These are phyloP conservation scores for Halichoerus grypus DNA, from an alignment of 2,113 vertebrate genomes.

Conservation along the genomic window DNA sequence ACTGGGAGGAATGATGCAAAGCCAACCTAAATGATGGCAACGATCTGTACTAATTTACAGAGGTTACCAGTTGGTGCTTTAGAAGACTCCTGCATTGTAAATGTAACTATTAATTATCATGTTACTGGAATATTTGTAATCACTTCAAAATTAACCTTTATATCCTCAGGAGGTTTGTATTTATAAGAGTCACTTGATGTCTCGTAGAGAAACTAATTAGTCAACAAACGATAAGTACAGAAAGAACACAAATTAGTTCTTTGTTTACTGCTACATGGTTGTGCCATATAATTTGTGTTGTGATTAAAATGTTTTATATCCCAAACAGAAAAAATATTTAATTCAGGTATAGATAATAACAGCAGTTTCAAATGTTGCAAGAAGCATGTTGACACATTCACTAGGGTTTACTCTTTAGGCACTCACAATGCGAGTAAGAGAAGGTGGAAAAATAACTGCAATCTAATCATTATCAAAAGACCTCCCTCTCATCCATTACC, in stretches of 20 bases:
- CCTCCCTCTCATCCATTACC: background rate
- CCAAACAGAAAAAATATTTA: constrained; percentile 84
- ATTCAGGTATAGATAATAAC: constrained; percentile 84
- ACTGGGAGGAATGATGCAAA: constrained; percentile 70
- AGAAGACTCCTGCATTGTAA: constrained; percentile 80
- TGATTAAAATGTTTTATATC: constrained; percentile 91
- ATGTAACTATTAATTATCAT: constrained; percentile 87
- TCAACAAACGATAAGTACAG: constrained; percentile 89
- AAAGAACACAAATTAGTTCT: constrained; percentile 90
- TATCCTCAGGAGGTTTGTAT: constrained; percentile 88
- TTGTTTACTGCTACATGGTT: constrained; percentile 91
- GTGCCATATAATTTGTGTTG: constrained; percentile 87
- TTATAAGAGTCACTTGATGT: constrained; percentile 87
- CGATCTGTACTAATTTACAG: constrained; percentile 77
- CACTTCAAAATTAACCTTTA: constrained; percentile 88
- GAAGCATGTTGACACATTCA: constrained; percentile 79
- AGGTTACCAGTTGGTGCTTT: constrained; percentile 73
- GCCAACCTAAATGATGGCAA: constrained; percentile 73
- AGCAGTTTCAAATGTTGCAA: constrained; percentile 82
- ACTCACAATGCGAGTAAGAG: background rate
- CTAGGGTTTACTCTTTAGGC: constrained; percentile 56
- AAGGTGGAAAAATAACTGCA: background rate
- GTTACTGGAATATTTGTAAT: constrained; percentile 87
- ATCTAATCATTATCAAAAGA: constrained; percentile 18
- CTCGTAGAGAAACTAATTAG: constrained; percentile 92